Percentiles rank a stretch among this genome's conserved stretches.
phyloP scores from a whole-genome alignment of 2,113 vertebrate genomes.

The Sturnus vulgaris region DNA sequence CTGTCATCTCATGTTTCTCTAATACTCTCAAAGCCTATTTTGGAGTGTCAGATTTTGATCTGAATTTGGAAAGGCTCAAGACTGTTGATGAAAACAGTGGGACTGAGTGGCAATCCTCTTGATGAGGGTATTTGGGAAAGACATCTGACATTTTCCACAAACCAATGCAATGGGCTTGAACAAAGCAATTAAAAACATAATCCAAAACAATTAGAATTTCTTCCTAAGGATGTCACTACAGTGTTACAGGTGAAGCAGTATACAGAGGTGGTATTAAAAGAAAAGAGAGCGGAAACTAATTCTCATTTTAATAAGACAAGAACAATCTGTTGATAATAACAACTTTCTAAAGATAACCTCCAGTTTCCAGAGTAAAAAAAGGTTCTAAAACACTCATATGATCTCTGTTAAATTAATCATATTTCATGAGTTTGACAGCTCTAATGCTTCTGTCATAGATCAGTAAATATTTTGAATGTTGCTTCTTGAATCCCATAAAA shows the following conservation, averaged over 20 bases:
- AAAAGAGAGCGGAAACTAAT: accelerated
- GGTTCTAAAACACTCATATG: neutral
- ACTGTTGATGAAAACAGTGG: neutral
- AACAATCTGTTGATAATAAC: neutral
- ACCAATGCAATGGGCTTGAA: neutral
- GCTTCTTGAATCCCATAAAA: neutral
- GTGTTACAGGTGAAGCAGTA: neutral
- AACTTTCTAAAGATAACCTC: neutral
- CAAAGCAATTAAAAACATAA: neutral
- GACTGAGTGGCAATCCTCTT: neutral
- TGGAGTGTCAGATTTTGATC: neutral
- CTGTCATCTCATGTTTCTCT: neutral
- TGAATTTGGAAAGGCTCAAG: neutral
- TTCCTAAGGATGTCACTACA: neutral
- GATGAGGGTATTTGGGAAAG: neutral
- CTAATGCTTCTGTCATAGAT: neutral
- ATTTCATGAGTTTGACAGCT: neutral
- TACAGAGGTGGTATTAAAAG: neutral
- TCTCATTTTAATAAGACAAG: neutral
- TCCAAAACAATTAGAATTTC: neutral
- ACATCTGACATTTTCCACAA: neutral
- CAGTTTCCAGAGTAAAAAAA: neutral
- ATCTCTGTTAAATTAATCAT: neutral
- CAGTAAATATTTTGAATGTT: neutral
- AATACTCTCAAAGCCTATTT: neutral